phyloP scores from a whole-genome alignment of 2,113 vertebrate genomes.

The Haemorhous mexicanus region DNA sequence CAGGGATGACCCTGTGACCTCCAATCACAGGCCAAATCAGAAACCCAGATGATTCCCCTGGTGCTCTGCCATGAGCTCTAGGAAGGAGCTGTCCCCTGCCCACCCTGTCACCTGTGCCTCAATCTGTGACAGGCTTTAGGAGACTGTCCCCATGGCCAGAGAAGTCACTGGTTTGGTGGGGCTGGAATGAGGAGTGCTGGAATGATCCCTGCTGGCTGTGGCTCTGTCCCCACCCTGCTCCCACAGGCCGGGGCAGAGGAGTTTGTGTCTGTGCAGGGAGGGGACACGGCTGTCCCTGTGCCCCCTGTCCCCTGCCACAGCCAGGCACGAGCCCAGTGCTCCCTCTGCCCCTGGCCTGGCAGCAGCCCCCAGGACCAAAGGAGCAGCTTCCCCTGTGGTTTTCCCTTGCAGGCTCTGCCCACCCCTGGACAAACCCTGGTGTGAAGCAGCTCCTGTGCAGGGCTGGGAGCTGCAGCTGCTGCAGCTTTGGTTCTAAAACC shows the following conservation, averaged over 20 bases:
- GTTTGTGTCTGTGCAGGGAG: background rate
- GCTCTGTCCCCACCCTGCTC: background rate
- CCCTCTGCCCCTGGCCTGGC: background rate
- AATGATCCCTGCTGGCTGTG: background rate
- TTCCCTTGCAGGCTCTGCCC: background rate
- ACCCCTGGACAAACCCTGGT: background rate
- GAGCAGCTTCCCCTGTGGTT: background rate
- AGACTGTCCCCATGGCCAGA: rapidly evolving
- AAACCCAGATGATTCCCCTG: too few relatives aligned
- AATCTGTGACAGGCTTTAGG: too few relatives aligned
- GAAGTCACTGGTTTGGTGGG: rapidly evolving
- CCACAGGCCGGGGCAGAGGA: rapidly evolving
- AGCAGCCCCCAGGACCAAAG: background rate
- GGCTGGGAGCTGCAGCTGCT: background rate
- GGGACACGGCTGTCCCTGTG: background rate
- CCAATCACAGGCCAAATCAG: background rate
- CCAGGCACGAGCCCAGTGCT: background rate
- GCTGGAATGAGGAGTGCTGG: background rate
- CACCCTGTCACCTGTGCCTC: rapidly evolving
- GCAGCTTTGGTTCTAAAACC: background rate
- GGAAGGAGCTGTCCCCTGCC: background rate
- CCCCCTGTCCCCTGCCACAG: background rate
- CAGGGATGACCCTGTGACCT: background rate
- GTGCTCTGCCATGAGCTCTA: rapidly evolving
- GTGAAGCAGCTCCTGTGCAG: background rate